Evolutionary conservation across 2,888 invertebrate species (phyloP).

Genomic region (Drosophila antonietae): DNA sequence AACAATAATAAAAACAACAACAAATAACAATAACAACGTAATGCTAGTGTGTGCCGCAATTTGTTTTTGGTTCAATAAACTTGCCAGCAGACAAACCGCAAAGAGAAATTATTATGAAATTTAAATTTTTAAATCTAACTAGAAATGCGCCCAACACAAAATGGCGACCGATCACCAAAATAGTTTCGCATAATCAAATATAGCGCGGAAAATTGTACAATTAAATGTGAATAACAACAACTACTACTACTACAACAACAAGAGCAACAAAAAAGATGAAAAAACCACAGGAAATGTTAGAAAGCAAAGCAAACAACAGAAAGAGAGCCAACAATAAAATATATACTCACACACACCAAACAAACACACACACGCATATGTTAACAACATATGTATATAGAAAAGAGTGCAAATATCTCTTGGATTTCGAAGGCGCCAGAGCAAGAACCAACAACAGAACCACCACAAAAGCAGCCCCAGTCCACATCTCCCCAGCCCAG

Average conservation of each 20-base stretch:
- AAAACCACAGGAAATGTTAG: conserved; percentile 57
- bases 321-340: conserved; percentile 31
- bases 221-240: conserved; percentile 54
- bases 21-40: conserved; percentile 11
- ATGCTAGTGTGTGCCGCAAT: conserved; percentile 23
- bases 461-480: conserved; percentile 37
- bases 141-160: conserved; percentile 28
- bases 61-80: conserved; percentile 67
- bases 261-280: conserved; percentile 6
- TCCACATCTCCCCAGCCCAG: background rate
- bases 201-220: conserved; percentile 52
- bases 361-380: background rate
- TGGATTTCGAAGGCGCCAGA: conserved; percentile 39
- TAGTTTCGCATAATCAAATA: conserved; percentile 42
- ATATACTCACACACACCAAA: background rate
- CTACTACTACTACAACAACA: conserved; percentile 12
- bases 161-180: conserved; percentile 28
- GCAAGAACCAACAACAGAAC: conserved; percentile 16
- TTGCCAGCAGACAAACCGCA: conserved; percentile 19
- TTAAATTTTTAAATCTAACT: conserved; percentile 43
- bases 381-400: conserved; percentile 6
- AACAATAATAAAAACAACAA: conserved; percentile 12
- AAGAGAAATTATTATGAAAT: conserved; percentile 30
- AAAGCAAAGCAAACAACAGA: conserved; percentile 31
- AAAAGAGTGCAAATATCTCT: conserved; percentile 50